These are phyloP conservation scores for Cabera pusaria DNA, from an alignment of 2,888 invertebrate genomes.

Conservation along the genomic window DNA sequence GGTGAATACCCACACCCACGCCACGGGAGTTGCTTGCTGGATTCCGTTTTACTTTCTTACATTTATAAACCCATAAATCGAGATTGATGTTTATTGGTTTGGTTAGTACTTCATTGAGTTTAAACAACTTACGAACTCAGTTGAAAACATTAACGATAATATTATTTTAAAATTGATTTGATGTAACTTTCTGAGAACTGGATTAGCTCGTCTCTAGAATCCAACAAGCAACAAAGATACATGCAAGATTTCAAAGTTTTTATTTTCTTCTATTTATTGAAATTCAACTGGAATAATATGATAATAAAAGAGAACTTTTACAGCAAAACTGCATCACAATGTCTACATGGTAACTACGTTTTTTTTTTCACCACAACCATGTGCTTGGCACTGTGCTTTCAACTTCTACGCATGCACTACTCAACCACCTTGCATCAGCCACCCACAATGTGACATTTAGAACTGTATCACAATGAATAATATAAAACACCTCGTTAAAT, in stretches of 20 bases:
- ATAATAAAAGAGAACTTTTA: slow-evolving; percentile 72
- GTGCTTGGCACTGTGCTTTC: slow-evolving; percentile 74
- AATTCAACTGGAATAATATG: slow-evolving; percentile 33
- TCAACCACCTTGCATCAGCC: slow-evolving; percentile 36
- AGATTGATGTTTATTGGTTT: no score
- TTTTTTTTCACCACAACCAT: slow-evolving; percentile 75
- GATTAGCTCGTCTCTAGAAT: slow-evolving; percentile 39
- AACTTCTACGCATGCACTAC: slow-evolving; percentile 76
- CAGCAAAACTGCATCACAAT: slow-evolving; percentile 78
- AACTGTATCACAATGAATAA: not conserved
- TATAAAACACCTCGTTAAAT: not conserved
- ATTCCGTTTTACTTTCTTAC: slow-evolving; percentile 26
- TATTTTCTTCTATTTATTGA: slow-evolving; percentile 28
- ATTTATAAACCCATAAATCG: no score
- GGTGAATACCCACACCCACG: slow-evolving; percentile 49
- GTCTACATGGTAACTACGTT: slow-evolving; percentile 50
- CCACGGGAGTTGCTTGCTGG: slow-evolving; percentile 36
- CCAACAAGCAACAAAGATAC: slow-evolving; percentile 54
- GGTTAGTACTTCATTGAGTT: no score
- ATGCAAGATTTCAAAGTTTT: slow-evolving; percentile 56
- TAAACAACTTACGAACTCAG: no score
- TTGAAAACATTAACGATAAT: no score
- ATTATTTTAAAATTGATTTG: no score
- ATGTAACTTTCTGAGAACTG: not conserved
- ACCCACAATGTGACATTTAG: slow-evolving; percentile 10